phyloP scores from a whole-genome alignment of 2,113 vertebrate species.

The Manacus vitellinus region DNA sequence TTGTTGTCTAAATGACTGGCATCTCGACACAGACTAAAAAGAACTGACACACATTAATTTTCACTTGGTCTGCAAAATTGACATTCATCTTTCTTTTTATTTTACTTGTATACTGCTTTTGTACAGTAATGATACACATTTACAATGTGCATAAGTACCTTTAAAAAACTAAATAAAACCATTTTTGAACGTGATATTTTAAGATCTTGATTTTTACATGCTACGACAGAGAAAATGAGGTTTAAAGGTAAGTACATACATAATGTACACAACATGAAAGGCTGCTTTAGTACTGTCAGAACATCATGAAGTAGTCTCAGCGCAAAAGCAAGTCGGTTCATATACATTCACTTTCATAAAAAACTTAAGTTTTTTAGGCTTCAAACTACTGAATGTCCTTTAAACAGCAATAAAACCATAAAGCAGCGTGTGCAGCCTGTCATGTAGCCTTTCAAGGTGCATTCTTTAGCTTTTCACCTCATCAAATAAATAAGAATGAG shows the following conservation, averaged over 20 bases:
- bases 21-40: background rate
- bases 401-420: background rate
- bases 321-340: background rate
- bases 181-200: background rate
- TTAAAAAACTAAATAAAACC: background rate
- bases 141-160: background rate
- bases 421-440: background rate
- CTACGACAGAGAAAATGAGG: background rate
- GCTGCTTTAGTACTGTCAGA: background rate
- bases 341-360: background rate
- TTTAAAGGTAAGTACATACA: background rate
- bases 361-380: background rate
- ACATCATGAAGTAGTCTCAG: background rate
- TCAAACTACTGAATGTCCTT: background rate
- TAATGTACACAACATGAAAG: background rate
- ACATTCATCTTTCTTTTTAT: background rate
- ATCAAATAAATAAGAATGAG: background rate
- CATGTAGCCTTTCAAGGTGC: rapidly evolving
- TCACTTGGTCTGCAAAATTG: background rate
- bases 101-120: background rate
- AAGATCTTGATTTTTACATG: background rate
- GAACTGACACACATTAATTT: background rate
- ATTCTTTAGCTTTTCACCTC: background rate
- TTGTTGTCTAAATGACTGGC: background rate
- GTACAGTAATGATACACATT: background rate